phyloP scores from a whole-genome alignment of 1,140 invertebrate species.

The Dendroctonus ponderosae region DNA sequence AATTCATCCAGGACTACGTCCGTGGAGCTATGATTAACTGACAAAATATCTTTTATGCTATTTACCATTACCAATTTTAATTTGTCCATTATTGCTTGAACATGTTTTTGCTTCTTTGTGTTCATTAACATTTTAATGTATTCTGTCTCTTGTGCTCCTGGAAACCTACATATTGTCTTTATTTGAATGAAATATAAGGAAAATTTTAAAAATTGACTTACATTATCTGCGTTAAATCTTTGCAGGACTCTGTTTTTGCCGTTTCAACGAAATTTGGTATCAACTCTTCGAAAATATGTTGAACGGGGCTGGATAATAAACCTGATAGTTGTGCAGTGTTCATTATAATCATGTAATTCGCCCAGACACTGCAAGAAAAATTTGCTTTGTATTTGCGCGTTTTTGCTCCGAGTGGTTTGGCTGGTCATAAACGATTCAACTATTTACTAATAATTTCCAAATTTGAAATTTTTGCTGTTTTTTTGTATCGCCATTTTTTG shows the following conservation, averaged over 20 bases:
- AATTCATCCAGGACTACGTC: conserved; percentile 15
- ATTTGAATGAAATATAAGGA: neutral
- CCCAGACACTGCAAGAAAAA: conserved; percentile 30
- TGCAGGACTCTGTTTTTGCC: neutral
- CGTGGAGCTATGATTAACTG: conserved; percentile 35
- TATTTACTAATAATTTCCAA: no score
- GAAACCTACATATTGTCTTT: conserved; percentile 29
- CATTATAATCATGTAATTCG: conserved; percentile 33
- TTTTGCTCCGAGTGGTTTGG: no score
- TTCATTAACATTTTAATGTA: conserved; percentile 34
- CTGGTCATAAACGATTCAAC: no score
- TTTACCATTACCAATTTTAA: conserved; percentile 32
- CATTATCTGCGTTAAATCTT: neutral
- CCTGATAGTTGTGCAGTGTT: conserved; percentile 17
- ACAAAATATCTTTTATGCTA: conserved; percentile 28
- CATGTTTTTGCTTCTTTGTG: conserved; percentile 17
- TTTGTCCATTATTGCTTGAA: conserved; percentile 34
- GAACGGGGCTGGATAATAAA: neutral
- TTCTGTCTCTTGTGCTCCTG: conserved; percentile 30
- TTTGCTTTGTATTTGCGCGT: neutral
- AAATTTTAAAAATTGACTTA: neutral
- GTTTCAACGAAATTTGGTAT: neutral
- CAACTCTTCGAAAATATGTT: neutral
- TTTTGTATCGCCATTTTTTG: no score
- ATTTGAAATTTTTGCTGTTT: no score